Evolutionary conservation across 1,140 invertebrate species (phyloP).

Genomic region (Cyclina sinensis): DNA sequence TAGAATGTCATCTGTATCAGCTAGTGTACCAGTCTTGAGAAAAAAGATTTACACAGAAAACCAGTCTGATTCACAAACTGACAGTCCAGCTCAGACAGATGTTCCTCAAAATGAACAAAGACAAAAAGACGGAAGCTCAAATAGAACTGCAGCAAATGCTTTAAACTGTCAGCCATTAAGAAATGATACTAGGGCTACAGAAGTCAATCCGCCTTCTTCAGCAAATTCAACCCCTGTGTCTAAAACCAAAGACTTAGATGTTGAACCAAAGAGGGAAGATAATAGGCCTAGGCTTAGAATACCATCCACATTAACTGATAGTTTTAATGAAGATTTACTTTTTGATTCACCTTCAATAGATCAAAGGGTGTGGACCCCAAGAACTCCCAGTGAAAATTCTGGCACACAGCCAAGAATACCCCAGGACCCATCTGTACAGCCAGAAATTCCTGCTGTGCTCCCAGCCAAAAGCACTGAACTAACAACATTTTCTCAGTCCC

Average conservation of each 20-base stretch:
- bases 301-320: constrained; percentile 68
- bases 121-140: not conserved
- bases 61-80: not conserved
- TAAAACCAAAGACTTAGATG: constrained; percentile 42
- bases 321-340: constrained; percentile 81
- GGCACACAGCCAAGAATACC: constrained; percentile 71
- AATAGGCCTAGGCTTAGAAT: constrained; percentile 34
- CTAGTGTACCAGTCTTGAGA: constrained; percentile 67
- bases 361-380: constrained; percentile 56
- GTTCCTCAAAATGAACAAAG: not conserved
- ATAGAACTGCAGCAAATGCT: not conserved
- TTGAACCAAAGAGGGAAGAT: not conserved
- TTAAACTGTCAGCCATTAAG: not conserved
- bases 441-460: constrained; percentile 76
- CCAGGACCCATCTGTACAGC: constrained; percentile 73
- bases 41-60: constrained; percentile 72
- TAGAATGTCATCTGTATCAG: constrained; percentile 62
- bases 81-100: not conserved
- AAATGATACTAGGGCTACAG: not conserved
- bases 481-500: constrained; percentile 78
- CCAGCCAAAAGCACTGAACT: constrained; percentile 82
- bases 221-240: not conserved
- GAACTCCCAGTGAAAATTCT: constrained; percentile 66
- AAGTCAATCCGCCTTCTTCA: not conserved
- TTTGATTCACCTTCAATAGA: constrained; percentile 71